Conservation (phyloP, 2,888 invertebrate species). For the Ctena decussata region DNA sequence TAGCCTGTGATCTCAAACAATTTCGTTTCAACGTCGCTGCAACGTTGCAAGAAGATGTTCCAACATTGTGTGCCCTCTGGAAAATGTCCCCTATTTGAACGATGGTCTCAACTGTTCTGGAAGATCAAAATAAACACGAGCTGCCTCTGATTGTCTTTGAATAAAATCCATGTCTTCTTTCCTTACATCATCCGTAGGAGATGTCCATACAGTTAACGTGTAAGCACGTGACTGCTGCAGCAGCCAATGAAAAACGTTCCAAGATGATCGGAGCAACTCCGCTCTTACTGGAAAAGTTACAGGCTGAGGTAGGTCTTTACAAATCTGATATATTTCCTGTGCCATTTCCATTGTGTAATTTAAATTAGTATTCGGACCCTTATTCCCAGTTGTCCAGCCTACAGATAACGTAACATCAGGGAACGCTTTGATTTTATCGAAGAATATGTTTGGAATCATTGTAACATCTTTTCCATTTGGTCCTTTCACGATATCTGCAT, state of each 20-base stretch:
- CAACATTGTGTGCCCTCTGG: no score
- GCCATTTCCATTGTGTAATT: conserved; percentile 89
- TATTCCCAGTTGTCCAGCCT: conserved; percentile 95
- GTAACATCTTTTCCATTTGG: conserved; percentile 90
- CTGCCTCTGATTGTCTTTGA: conserved; percentile 90
- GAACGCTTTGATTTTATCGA: conserved; percentile 88
- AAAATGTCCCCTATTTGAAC: no score
- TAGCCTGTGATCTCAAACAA: no score
- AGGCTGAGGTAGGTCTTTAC: conserved; percentile 89
- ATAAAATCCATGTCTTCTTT: conserved; percentile 90
- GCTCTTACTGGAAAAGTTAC: conserved; percentile 94
- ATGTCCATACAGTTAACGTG: conserved; percentile 88
- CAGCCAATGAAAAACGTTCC: conserved; percentile 89
- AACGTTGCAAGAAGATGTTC: no score
- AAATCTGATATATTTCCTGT: conserved; percentile 82
- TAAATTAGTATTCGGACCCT: conserved; percentile 86
- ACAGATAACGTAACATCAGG: conserved; percentile 91
- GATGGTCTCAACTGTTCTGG: conserved; percentile 87
- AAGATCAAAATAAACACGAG: conserved; percentile 93
- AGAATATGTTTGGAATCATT: conserved; percentile 90
- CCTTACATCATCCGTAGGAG: conserved; percentile 90
- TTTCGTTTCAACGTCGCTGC: no score
- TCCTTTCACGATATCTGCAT: conserved; percentile 94
- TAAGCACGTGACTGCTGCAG: conserved; percentile 89
- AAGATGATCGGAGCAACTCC: conserved; percentile 91